Percentiles rank a stretch among this genome's conserved stretches.
phyloP scores from a whole-genome alignment of 2,888 invertebrate species.

The Nasonia oneida region DNA sequence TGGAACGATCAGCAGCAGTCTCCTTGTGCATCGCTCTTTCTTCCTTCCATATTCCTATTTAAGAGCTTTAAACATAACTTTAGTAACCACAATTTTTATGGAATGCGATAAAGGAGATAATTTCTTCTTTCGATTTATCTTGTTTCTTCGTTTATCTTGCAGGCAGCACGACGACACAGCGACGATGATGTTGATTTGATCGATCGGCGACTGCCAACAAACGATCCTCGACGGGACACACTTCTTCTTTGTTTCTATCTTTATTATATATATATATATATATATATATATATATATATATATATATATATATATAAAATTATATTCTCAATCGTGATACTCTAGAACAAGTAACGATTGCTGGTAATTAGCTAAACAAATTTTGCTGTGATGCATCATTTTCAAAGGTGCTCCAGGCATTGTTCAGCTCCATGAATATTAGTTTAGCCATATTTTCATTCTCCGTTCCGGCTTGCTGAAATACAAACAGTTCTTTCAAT shows the following conservation, averaged over 20 bases:
- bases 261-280: slow-evolving; percentile 28
- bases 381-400: slow-evolving; percentile 91
- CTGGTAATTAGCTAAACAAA: slow-evolving; percentile 81
- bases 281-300: slow-evolving; percentile 42
- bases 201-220: slow-evolving; percentile 37
- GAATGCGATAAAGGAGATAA: slow-evolving; percentile 59
- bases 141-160: slow-evolving; percentile 63
- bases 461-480: slow-evolving; percentile 94
- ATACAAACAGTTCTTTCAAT: slow-evolving; percentile 69
- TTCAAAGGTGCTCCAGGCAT: slow-evolving; percentile 99
- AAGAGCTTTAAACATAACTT: slow-evolving; percentile 52
- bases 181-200: slow-evolving; percentile 30
- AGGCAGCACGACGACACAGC: slow-evolving; percentile 58
- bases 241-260: not conserved
- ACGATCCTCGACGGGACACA: slow-evolving; percentile 19
- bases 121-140: slow-evolving; percentile 54
- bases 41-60: slow-evolving; percentile 19
- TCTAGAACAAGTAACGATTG: slow-evolving; percentile 66
- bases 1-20: slow-evolving; percentile 49
- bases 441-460: slow-evolving; percentile 96
- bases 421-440: slow-evolving; percentile 99
- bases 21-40: slow-evolving; percentile 17
- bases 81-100: slow-evolving; percentile 58
- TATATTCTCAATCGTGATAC: slow-evolving; percentile 57
- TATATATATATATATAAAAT: slow-evolving; percentile 42